These are phyloP conservation scores for Mechanitis mazaeus DNA, from an alignment of 2,888 invertebrate species.

Conservation along the genomic window DNA sequence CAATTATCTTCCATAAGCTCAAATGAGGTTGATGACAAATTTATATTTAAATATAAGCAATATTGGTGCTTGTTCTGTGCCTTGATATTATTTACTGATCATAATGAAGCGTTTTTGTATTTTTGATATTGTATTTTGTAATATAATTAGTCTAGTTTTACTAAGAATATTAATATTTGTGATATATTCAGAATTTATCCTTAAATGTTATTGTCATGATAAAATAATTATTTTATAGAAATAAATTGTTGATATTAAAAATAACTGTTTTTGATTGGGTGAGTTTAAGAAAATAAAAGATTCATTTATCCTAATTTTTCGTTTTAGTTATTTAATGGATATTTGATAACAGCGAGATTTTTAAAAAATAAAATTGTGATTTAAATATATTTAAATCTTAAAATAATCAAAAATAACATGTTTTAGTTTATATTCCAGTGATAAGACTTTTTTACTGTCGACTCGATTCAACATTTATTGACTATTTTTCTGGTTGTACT, in stretches of 20 bases:
- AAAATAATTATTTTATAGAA: conserved; percentile 23
- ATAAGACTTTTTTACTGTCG: no score
- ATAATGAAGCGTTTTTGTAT: conserved; percentile 23
- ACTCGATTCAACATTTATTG: no score
- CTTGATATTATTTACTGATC: conserved; percentile 36
- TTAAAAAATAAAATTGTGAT: no score
- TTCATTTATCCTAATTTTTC: no score
- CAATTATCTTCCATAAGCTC: conserved; percentile 9
- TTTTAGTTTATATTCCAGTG: no score
- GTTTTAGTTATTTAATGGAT: no score
- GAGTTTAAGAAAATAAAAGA: neutral
- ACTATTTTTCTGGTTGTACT: no score
- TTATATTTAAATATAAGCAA: conserved; percentile 16
- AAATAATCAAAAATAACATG: no score
- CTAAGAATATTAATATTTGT: conserved; percentile 40
- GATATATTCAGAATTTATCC: conserved; percentile 41
- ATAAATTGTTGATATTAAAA: conserved; percentile 17
- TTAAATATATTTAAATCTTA: no score
- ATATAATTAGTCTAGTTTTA: conserved; percentile 39
- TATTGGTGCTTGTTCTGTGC: conserved; percentile 43
- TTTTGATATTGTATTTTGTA: conserved; percentile 34
- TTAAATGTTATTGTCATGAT: conserved; percentile 27
- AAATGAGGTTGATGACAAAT: conserved; percentile 15
- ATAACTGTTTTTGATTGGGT: neutral
- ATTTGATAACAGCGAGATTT: no score